Evolutionary conservation across 2,113 vertebrate genomes (phyloP).

Genomic region (Salvator merianae): DNA sequence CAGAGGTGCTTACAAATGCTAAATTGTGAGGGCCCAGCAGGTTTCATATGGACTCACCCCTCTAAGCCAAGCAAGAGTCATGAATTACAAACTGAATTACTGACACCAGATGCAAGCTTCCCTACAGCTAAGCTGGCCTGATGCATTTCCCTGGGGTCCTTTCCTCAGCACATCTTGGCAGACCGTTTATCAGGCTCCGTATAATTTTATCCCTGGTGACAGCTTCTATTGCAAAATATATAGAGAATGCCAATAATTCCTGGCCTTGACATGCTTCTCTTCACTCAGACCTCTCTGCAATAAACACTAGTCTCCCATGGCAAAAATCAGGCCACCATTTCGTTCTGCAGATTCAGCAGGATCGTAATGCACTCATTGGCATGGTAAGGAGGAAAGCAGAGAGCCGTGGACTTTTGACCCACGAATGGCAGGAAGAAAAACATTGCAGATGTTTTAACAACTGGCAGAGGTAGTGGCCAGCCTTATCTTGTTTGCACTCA

Average conservation of each 20-base stretch:
- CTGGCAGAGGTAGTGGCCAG: neutral
- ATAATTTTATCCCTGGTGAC: slow-evolving; percentile 13
- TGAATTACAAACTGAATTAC: slow-evolving; percentile 16
- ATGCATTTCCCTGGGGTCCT: neutral
- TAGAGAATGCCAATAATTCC: neutral
- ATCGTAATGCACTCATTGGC: neutral
- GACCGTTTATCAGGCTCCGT: slow-evolving; percentile 1
- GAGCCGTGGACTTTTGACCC: neutral
- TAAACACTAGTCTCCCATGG: neutral
- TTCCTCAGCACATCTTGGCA: slow-evolving; percentile 7
- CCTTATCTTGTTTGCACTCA: neutral
- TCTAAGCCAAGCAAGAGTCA: slow-evolving; percentile 1
- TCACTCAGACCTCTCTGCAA: neutral
- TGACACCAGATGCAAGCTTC: slow-evolving; percentile 30
- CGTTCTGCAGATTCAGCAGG: neutral
- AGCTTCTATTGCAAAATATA: slow-evolving; percentile 26
- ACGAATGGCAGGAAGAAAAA: neutral
- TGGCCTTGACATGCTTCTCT: neutral
- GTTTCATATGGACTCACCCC: neutral
- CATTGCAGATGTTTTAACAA: neutral
- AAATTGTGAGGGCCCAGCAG: slow-evolving; percentile 15
- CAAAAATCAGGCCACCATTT: slow-evolving; percentile 45
- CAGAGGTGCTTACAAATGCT: neutral
- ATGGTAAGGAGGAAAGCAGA: neutral
- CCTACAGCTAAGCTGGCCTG: neutral